phyloP scores from a whole-genome alignment of 2,113 vertebrate genomes.

The Argyrosomus japonicus region DNA sequence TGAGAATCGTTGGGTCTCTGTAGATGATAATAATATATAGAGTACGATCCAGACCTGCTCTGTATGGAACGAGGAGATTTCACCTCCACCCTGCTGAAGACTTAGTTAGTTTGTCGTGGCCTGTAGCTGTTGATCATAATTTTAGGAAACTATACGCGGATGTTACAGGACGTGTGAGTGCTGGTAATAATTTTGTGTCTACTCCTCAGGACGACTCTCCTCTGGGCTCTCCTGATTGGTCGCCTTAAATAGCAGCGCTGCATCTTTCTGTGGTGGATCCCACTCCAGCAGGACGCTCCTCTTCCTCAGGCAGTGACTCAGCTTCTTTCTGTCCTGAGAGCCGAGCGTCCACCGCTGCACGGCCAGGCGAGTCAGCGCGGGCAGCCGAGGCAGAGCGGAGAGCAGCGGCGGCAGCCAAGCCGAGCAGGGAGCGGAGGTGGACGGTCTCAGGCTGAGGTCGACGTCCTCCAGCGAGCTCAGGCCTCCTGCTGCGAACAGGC shows the following conservation, averaged over 20 bases:
- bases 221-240: slow-evolving; percentile 47
- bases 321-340: slow-evolving; percentile 70
- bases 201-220: slow-evolving; percentile 54
- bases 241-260: accelerated
- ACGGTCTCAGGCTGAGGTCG: slow-evolving; percentile 88
- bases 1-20: no score
- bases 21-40: no score
- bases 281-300: slow-evolving; percentile 84
- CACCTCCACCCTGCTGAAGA: no score
- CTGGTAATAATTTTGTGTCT: neutral
- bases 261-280: slow-evolving; percentile 33
- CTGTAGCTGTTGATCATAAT: no score
- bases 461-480: slow-evolving; percentile 85
- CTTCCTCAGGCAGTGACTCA: slow-evolving; percentile 77
- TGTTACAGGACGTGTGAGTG: no score
- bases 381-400: slow-evolving; percentile 77
- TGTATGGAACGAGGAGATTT: no score
- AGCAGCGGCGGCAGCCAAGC: slow-evolving; percentile 86
- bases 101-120: no score
- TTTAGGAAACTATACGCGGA: no score
- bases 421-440: slow-evolving; percentile 67
- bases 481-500: slow-evolving; percentile 81
- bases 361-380: slow-evolving; percentile 82
- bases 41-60: no score
- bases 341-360: slow-evolving; percentile 85